Base-by-base conservation (phyloP, 2,113 vertebrate species). In the Platichthys stellatus region DNA sequence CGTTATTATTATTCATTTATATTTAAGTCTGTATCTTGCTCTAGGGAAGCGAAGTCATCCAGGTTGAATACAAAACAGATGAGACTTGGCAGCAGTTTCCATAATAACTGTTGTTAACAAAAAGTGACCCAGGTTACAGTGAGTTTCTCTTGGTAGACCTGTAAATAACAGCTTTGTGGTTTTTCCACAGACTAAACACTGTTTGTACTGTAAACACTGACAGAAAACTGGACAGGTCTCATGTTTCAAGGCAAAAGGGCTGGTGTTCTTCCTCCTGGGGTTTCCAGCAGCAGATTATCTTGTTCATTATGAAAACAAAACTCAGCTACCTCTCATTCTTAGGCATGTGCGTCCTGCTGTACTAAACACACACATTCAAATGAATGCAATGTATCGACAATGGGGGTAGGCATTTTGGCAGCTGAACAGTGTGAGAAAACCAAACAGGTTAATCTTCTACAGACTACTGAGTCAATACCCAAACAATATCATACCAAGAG, bases 311-410 rank as follows among this genome's bases (percentile, higher is more conserved):
- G 43, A 62, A 80, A 87, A 81, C 62, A 59, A 21, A 64, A 20
- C 12, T 8, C 54, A 73, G 59, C 14, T 6, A 59, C 54, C 24
- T 64, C 21, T 51, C 26, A 49, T 1, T 56, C 24, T 56, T 38
- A 57, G 21, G 51, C 23, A 54, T 38, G 43, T 49, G 38, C 15
- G 23, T 12, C 21, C 65, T 45, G 28, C 43, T 31, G 43, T 51
- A 47, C 23, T 49, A 45, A 76, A 49, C 53, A 68, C 57, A 70
- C 57, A 72, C 35, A 91, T 63, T 80, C 56, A 90, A 83, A 90
- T 62, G 51, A 70, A 64, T 51, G 38, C 18, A 17, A 53, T 72
- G 57, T 5, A 72, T 23, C 14, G 18, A 61, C 60, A 70, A 57
- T 11, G 18, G 11, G 17, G 23, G 10, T 11, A 38, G 63, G 82